A percentile compares a stretch with the other conserved stretches of the same genome.
These are phyloP conservation scores for Garrulus glandarius DNA, from an alignment of 2,797 vertebrate species.

Conservation along the genomic window DNA sequence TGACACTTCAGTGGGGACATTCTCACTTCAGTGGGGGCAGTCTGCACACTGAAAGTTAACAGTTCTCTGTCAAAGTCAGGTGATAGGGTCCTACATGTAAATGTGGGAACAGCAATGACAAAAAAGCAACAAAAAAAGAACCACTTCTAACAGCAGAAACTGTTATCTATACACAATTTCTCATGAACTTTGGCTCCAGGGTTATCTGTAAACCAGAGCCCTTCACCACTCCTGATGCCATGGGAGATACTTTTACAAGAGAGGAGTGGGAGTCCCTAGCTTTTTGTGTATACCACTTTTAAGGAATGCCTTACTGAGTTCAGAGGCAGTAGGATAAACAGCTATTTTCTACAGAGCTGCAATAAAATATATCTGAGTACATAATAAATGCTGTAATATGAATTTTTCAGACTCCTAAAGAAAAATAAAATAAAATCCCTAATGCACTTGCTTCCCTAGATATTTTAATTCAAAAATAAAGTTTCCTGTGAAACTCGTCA, in stretches of 20 bases:
- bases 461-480: conserved; percentile 19
- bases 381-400: neutral
- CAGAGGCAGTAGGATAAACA: neutral
- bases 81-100: neutral
- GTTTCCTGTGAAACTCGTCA: neutral
- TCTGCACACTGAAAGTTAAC: neutral
- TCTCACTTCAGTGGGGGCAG: neutral
- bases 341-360: neutral
- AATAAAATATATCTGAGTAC: neutral
- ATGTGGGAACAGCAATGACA: neutral
- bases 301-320: neutral
- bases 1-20: neutral
- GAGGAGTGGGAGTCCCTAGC: neutral
- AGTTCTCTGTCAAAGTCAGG: neutral
- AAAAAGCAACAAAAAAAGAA: neutral
- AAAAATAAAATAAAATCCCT: neutral
- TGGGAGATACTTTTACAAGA: neutral
- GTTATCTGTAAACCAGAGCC: neutral
- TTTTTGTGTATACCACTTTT: neutral
- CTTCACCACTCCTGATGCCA: neutral
- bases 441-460: neutral
- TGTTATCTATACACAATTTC: neutral
- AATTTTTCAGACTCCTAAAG: neutral
- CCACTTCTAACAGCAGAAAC: neutral
- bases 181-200: neutral